Conservation (phyloP, 2,797 vertebrate species). For the Epinephelus coioides region DNA sequence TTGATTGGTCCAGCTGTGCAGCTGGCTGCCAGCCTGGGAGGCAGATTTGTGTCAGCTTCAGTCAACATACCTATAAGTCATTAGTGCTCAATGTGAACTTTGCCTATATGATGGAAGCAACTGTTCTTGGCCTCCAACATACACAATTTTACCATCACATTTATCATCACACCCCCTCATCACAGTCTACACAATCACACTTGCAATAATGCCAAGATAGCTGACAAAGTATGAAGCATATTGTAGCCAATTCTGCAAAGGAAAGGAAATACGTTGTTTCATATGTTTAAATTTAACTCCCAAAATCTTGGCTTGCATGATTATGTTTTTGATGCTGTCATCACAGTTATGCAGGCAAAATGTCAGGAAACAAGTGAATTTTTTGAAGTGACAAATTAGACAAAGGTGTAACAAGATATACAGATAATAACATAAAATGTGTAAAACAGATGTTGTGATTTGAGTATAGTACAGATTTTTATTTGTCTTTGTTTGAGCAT, state of each 20-base stretch:
- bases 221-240: not conserved
- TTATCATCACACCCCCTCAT: not conserved
- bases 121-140: slow-evolving; percentile 13
- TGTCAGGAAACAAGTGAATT: not conserved
- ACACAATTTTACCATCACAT: not conserved
- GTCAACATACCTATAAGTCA: slow-evolving; percentile 54
- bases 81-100: slow-evolving; percentile 49
- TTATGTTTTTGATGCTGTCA: slow-evolving; percentile 8
- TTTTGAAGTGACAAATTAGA: no score
- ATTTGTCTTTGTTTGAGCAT: no score
- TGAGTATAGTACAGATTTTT: no score
- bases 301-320: slow-evolving; percentile 4
- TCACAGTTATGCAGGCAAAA: slow-evolving; percentile 15
- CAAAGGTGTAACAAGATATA: no score
- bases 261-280: not conserved
- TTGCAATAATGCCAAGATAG: not conserved
- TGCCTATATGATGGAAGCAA: slow-evolving; percentile 7
- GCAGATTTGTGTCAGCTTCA: slow-evolving; percentile 47
- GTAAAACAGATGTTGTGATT: no score
- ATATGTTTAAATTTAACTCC: slow-evolving; percentile 2
- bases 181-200: not conserved
- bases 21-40: slow-evolving; percentile 51
- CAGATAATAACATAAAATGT: no score
- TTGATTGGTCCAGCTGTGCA: slow-evolving; percentile 58
- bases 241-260: not conserved